Percentiles rank a stretch among this genome's conserved stretches.
Evolutionary conservation across 2,888 invertebrate genomes (phyloP).

Genomic region (Itoplectis maculator): DNA sequence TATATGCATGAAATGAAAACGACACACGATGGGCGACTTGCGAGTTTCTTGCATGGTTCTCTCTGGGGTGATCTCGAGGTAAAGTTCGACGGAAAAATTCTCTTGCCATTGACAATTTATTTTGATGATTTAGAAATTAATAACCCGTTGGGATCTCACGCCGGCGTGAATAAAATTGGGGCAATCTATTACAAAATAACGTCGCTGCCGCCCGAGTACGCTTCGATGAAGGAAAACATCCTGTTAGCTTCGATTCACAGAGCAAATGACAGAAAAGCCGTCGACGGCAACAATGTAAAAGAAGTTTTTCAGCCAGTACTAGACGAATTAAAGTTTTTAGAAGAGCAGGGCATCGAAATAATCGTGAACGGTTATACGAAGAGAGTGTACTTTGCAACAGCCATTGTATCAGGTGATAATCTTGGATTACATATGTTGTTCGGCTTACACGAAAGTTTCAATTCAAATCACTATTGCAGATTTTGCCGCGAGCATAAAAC

Average conservation of each 20-base stretch:
- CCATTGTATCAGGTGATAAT: conserved; percentile 66
- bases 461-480: conserved; percentile 63
- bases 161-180: conserved; percentile 58
- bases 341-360: conserved; percentile 63
- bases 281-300: conserved; percentile 2
- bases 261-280: conserved; percentile 32
- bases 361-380: conserved; percentile 28
- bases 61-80: conserved; percentile 24
- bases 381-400: conserved; percentile 61
- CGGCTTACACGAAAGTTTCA: conserved; percentile 66
- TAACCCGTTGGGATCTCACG: conserved; percentile 61
- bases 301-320: conserved; percentile 58
- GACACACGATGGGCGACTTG: neutral
- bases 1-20: conserved; percentile 29
- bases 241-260: conserved; percentile 52
- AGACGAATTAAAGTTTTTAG: conserved; percentile 58
- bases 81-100: conserved; percentile 36
- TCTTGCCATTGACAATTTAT: conserved; percentile 56
- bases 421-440: conserved; percentile 65
- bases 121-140: conserved; percentile 60
- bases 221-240: conserved; percentile 58
- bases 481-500: conserved; percentile 52
- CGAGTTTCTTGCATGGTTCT: neutral
- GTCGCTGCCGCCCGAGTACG: conserved; percentile 53
- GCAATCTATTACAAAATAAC: conserved; percentile 60